A percentile compares a stretch with the other conserved stretches of the same genome.
phyloP scores from a whole-genome alignment of 1,140 invertebrate genomes.

The Pissodes strobi region DNA sequence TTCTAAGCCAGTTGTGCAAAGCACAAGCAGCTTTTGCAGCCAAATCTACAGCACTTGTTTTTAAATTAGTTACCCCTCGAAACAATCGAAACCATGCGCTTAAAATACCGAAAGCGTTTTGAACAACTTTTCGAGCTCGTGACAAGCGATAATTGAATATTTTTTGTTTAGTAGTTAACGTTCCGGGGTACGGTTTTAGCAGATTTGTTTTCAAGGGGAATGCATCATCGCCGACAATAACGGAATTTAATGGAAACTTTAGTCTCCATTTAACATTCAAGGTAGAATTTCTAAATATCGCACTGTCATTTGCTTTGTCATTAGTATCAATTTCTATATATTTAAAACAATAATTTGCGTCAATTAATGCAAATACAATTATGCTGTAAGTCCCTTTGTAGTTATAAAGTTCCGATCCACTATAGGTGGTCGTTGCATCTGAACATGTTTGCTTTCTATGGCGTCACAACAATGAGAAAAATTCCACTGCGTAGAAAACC shows the following conservation, averaged over 20 bases:
- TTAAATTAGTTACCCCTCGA: no score
- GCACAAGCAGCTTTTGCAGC: conserved; percentile 23
- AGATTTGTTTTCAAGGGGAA: conserved; percentile 40
- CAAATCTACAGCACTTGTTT: background rate
- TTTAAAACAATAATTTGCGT: conserved; percentile 51
- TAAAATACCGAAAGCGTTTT: conserved; percentile 36
- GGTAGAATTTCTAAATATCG: conserved; percentile 44
- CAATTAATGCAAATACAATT: conserved; percentile 52
- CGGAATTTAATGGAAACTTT: conserved; percentile 35
- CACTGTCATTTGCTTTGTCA: conserved; percentile 50
- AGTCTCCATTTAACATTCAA: conserved; percentile 37
- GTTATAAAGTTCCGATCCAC: conserved; percentile 53
- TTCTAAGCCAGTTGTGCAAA: conserved; percentile 26
- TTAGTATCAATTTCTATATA: conserved; percentile 51
- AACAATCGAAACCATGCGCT: conserved; percentile 8
- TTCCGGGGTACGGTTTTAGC: conserved; percentile 36
- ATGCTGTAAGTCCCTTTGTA: conserved; percentile 52
- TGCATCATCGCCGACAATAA: conserved; percentile 43
- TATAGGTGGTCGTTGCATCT: conserved; percentile 33
- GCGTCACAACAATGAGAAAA: conserved; percentile 57
- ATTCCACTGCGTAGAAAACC: no score
- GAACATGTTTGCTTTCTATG: conserved; percentile 56
- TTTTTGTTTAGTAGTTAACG: conserved; percentile 25
- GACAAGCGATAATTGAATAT: conserved; percentile 37
- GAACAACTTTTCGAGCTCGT: conserved; percentile 8